Base-by-base conservation (phyloP, 1,140 invertebrate genomes). In the Notospermus geniculatus region DNA sequence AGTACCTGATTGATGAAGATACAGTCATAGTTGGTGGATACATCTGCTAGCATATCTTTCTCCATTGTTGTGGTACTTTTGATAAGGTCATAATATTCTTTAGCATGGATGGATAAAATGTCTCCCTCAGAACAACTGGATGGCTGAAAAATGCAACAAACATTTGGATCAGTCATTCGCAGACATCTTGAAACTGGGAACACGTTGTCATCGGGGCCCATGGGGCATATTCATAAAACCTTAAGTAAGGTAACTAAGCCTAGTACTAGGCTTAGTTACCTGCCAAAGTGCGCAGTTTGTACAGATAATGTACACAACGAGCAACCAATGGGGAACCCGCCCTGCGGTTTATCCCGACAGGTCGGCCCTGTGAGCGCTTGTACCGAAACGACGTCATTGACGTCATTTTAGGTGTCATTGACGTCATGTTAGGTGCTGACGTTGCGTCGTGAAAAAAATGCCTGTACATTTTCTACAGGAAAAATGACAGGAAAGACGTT, bases 1-100 rank as follows among this genome's bases (percentile, higher is more conserved):
- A 85, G 82, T 83, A 93, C 91, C 62, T 90, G 87, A 84, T 95
- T 89, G 79, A 95, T 86, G 78, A 90, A 97, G 70, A 96, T 80
- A 15, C 90, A 86, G 77, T 97, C 93, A 78, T 89, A 96, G 72
- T 87, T 86, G 0, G 89, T 87, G 4, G 91, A 88, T 23, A 79
- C 45, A 23, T 72, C 65, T 80, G 92, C 91, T 62, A 92, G 80
- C 63, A 86, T 82, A 36, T 75, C 62, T 76, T 60, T 82, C 83
- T 27, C 82, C 76, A 67, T 88, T 80, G 50, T 52, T 19, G 59
- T 41, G 0, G 89, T 90, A 7, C 77, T 80, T 77, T 88, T 84
- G 2, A 94, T 76, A 65, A 87, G 78, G 9, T 90, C 85, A 65
- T 88, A 82, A 54, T 85, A 86, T 46, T 87, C 82, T 5, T 84